phyloP scores from a whole-genome alignment of 2,797 vertebrate species.

The Mormyrops boulengeri region DNA sequence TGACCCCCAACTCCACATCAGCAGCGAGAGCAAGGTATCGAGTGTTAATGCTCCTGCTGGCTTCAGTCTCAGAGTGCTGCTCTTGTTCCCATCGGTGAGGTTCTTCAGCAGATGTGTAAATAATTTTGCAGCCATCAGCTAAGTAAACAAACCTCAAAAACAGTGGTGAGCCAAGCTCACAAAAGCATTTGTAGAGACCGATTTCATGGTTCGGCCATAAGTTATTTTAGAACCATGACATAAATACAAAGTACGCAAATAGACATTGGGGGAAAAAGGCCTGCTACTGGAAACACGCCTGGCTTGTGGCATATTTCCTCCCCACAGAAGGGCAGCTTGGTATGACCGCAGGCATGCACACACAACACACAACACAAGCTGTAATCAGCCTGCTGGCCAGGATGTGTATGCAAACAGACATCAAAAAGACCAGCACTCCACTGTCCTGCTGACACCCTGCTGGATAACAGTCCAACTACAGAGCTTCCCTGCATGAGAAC shows the following conservation, averaged over 20 bases:
- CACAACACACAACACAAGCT: not conserved
- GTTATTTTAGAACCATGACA: conserved; percentile 9
- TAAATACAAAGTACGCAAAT: not conserved
- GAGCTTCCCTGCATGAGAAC: not conserved
- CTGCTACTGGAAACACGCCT: not conserved
- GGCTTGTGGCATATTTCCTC: not conserved
- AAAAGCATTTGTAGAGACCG: not conserved
- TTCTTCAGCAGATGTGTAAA: not conserved
- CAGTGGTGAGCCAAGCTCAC: not conserved
- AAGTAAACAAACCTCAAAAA: not conserved
- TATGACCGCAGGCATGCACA: not conserved
- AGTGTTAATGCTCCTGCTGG: not conserved
- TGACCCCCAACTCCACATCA: not conserved
- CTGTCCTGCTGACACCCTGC: not conserved
- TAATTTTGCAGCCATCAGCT: not conserved
- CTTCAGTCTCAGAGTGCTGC: not conserved
- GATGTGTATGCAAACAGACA: not conserved
- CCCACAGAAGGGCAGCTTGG: not conserved
- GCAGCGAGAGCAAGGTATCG: not conserved
- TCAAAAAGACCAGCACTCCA: not conserved
- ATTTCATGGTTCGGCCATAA: not conserved
- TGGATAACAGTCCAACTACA: not conserved
- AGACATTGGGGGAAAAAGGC: not conserved
- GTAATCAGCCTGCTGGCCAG: not conserved
- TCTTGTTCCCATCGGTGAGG: not conserved